Evolutionary conservation across 1,140 invertebrate genomes (phyloP), one percentile per base, ranked within the genome.

Genomic region (Archegozetes longisetosus): DNA sequence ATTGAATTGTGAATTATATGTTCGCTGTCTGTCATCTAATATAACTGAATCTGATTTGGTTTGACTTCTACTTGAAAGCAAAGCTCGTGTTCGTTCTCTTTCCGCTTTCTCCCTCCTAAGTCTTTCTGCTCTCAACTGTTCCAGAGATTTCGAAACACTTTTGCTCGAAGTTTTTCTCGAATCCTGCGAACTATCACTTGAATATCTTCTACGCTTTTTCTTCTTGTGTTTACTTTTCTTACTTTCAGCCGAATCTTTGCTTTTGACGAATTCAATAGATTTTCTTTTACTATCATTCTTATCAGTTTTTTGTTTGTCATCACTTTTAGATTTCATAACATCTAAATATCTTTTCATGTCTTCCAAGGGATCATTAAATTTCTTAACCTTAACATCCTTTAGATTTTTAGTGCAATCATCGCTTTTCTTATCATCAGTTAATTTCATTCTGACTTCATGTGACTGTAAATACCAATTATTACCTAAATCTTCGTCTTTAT

Each of bases 1-100:
- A 75, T 91, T 93, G 70, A 88, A 94, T 73, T 93, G 88, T 6
- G 86, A 89, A 76, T 90, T 91, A 70, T 95, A 94, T 74, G 83
- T 85, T 67, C 84, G 81, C 66, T 77, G 76, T 61, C 65, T n/a
- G 56, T 60, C 40, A 64, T 61, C 53, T 47, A 62, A 46, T 60
- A 60, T 46, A 62, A 65, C 64, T 53, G 70, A 24, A 13, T 56
- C 26, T n/a, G n/a, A n/a, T 61, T 77, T 71, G n/a, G 80, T 79
- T 68, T 72, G 74, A 1, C 82, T 62, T 29, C 55, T 56, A 70
- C 79, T 80, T 12, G 78, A 80, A 46, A 94, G 71, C 26, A 93
- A 73, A 60, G 74, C 71, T 68, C 86, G 79, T 2, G 83, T 78
- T 70, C 76, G 82, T 58, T 75, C 68, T 67, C 80, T 82, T 72